These are phyloP conservation scores for Xestia ashworthii DNA, from an alignment of 2,888 invertebrate species.

Conservation along the genomic window DNA sequence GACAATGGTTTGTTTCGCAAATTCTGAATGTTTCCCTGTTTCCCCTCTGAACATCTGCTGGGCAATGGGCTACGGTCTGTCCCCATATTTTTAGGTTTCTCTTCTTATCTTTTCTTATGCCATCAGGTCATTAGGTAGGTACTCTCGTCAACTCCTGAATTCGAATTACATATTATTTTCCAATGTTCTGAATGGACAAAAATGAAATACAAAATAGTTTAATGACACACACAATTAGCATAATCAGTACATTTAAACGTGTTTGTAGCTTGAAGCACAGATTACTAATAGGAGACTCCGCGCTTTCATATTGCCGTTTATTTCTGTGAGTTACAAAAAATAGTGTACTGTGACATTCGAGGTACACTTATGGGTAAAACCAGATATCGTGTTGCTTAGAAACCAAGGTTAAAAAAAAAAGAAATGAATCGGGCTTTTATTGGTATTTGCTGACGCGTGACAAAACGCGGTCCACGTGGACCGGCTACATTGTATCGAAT, in stretches of 20 bases:
- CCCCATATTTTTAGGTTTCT: not conserved
- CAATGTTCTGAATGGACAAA: not conserved
- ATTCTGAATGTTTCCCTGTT: not conserved
- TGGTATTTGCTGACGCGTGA: slow-evolving; percentile 28
- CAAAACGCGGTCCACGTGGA: slow-evolving; percentile 28
- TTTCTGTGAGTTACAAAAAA: not conserved
- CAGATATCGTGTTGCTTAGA: not conserved
- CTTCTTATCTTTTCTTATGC: not conserved
- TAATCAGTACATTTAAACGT: too few species aligned
- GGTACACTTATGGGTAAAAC: not conserved
- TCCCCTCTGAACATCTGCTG: not conserved
- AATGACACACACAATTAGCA: too few species aligned
- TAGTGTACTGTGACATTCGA: not conserved
- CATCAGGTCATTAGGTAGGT: not conserved
- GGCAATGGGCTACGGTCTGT: not conserved
- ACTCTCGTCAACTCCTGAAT: not conserved
- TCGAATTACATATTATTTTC: not conserved
- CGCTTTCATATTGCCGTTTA: too few species aligned
- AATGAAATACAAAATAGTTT: too few species aligned
- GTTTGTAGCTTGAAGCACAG: too few species aligned
- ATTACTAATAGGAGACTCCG: too few species aligned
- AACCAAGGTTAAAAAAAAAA: slow-evolving; percentile 1
- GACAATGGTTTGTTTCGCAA: not conserved
- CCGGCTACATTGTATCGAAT: slow-evolving; percentile 27
- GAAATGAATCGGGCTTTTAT: not conserved